Evolutionary conservation across 2,797 vertebrate genomes (phyloP).

Genomic region (Tangara arthus): DNA sequence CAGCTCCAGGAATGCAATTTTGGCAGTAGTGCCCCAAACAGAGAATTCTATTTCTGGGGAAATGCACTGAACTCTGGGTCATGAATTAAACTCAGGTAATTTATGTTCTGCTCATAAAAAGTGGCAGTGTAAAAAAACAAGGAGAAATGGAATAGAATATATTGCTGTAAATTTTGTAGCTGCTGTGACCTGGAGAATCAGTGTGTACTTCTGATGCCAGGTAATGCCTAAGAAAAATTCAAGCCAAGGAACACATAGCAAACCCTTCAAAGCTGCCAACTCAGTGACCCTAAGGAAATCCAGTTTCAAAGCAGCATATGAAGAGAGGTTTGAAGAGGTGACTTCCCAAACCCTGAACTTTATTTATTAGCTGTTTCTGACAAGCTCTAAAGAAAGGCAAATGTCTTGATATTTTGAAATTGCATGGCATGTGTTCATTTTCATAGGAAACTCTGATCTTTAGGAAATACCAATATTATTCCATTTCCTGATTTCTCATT

Average conservation of each 20-base stretch:
- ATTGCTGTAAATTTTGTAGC: not conserved
- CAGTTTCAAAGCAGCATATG: not conserved
- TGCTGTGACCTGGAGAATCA: not conserved
- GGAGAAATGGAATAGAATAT: not conserved
- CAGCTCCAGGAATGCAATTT: constrained; percentile 19
- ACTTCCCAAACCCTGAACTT: not conserved
- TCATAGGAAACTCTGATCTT: constrained; percentile 18
- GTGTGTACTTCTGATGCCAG: not conserved
- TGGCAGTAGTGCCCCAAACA: constrained; percentile 34
- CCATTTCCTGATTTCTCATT: constrained; percentile 19
- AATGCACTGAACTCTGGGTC: constrained; percentile 2
- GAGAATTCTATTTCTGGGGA: constrained; percentile 47
- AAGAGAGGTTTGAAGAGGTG: not conserved
- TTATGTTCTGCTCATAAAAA: constrained; percentile 17
- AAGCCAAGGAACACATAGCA: not conserved
- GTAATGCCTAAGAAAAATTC: not conserved
- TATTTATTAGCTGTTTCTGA: constrained; percentile 51
- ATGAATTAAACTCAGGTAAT: constrained; percentile 47
- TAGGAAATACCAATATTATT: constrained; percentile 17
- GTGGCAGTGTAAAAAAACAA: not conserved
- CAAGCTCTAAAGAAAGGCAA: constrained; percentile 1
- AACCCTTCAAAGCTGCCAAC: not conserved
- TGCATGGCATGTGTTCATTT: not conserved
- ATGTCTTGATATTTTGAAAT: not conserved
- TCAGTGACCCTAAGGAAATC: not conserved